These are phyloP conservation scores for Theonella swinhoei DNA, from an alignment of 37 sponge, comb jelly and placozoan species.

Conservation along the genomic window DNA sequence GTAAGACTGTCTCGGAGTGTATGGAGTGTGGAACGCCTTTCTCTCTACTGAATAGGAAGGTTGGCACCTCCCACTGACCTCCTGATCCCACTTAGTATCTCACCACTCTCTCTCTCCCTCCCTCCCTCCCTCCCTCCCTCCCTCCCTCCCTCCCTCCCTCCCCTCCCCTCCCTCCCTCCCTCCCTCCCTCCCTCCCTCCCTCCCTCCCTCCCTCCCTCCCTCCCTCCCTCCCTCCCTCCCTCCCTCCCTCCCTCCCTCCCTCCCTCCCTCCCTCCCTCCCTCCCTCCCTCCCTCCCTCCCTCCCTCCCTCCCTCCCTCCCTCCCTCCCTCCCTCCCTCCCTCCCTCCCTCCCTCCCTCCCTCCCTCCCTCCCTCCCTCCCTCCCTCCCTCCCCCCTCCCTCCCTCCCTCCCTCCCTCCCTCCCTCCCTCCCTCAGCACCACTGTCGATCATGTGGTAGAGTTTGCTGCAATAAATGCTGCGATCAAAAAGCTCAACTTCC, in stretches of 20 bases:
- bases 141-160: not conserved
- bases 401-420: no score
- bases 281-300: no score
- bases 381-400: no score
- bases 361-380: no score
- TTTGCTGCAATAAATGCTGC: conserved; percentile 80
- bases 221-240: no score
- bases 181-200: not conserved
- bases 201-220: not conserved
- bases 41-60: conserved; percentile 57
- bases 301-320: no score
- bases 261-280: no score
- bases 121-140: not conserved
- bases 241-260: no score
- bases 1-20: conserved; percentile 47
- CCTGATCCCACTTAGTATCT: not conserved
- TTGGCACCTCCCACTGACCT: not conserved
- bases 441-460: conserved; percentile 85
- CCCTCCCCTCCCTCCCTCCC: not conserved
- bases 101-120: not conserved
- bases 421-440: no score
- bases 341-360: no score
- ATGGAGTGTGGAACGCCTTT: conserved; percentile 59
- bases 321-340: no score
- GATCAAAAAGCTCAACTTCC: conserved; percentile 48